Evolutionary conservation across 2,797 vertebrate genomes (phyloP), one percentile per base, ranked within the genome.

Genomic region (Tadarida brasiliensis): DNA sequence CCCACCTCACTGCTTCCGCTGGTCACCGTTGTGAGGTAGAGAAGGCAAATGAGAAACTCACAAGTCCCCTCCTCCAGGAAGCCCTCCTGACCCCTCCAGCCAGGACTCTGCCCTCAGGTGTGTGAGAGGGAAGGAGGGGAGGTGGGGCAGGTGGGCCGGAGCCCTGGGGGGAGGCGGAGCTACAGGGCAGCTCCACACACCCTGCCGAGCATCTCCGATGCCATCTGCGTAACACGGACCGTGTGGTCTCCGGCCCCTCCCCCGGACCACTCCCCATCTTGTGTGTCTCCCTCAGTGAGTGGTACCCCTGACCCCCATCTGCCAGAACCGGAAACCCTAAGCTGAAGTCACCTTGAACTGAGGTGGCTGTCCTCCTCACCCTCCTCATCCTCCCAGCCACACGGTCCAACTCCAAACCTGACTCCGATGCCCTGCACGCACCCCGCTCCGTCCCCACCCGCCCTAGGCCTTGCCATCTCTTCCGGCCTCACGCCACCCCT

Each of bases 51-150:
- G 22, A 80, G 19, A 24, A 33, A 39, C 57, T 24, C 82, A 68
- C 12, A 77, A 61, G 20, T n/a, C 35, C 26, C 26, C 71, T 87
- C 84, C 39, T 95, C 91, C 57, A 83, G 78, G 87, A 80, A 94
- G 78, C 24, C 93, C 49, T 95, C 57, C 61, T 14, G 49, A 76
- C n/a, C 74, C 47, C 33, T 68, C 78, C 3, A 4, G 56, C 39
- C 33, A 17, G 35, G 57, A 8, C 33, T 4, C 44, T 2, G 11
- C 2, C 68, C 44, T 14, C 2, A 0, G 9, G 30, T 12, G 14
- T 28, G 14, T 12, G 70, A 19, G 0, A 30, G 8, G 0, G 2
- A 44, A 73, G 11, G 44, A 12, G 59, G 26, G 16, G 22, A 57
- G 2, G 0, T 0, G 0, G 30, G 20, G 33, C 5, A 8, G 30